These are phyloP conservation scores for Cyprinus carpio DNA, from an alignment of 2,113 vertebrate genomes.

Conservation along the genomic window DNA sequence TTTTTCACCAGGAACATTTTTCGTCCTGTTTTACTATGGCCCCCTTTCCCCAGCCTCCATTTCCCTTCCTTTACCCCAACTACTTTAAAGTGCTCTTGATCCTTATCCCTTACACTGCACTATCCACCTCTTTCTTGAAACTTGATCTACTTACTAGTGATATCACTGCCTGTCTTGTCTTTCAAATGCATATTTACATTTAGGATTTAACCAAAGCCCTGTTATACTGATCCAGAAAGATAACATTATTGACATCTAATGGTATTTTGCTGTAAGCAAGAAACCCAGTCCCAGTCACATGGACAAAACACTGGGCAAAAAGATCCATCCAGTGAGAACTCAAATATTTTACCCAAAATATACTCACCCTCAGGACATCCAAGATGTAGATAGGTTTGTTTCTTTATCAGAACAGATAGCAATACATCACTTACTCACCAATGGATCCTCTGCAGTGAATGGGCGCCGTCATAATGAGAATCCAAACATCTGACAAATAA, in stretches of 20 bases:
- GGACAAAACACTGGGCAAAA: neutral
- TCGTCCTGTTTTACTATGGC: too few species aligned
- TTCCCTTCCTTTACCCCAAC: slow-evolving; percentile 18
- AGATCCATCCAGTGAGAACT: slow-evolving; percentile 31
- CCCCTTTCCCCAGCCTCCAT: neutral
- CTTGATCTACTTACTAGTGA: neutral
- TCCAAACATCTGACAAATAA: too few species aligned
- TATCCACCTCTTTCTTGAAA: slow-evolving; percentile 8
- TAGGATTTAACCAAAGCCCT: neutral
- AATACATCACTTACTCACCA: too few species aligned
- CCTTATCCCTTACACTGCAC: neutral
- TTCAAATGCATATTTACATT: neutral
- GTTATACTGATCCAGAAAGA: neutral
- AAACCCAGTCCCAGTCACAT: slow-evolving; percentile 22
- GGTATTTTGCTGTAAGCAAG: slow-evolving; percentile 26
- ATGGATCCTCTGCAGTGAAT: too few species aligned
- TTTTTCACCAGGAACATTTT: slow-evolving; percentile 56
- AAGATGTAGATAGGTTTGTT: too few species aligned
- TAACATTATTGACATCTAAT: slow-evolving; percentile 12
- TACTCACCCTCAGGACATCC: too few species aligned
- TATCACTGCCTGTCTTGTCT: neutral
- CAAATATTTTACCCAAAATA: neutral
- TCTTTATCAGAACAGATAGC: too few species aligned
- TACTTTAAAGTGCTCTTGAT: slow-evolving; percentile 11
- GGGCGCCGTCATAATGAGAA: too few species aligned